phyloP scores from a whole-genome alignment of 2,888 invertebrate genomes.

The Metopia argyrocephala region DNA sequence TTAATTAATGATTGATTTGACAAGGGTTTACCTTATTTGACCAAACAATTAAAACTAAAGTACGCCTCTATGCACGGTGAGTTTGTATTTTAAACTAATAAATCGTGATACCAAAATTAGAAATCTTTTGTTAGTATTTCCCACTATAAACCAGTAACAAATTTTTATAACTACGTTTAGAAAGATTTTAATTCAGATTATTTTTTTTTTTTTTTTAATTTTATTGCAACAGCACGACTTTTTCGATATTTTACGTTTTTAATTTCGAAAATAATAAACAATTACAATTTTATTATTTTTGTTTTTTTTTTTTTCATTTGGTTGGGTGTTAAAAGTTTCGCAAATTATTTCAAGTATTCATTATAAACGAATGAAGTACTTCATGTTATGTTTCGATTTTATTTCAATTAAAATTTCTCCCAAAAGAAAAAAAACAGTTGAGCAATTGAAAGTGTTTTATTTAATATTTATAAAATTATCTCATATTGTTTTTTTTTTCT shows the following conservation, averaged over 20 bases:
- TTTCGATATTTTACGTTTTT: not conserved
- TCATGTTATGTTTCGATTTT: not conserved
- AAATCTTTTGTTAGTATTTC: no score
- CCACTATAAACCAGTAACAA: not conserved
- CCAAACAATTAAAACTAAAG: not conserved
- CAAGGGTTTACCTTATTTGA: not conserved
- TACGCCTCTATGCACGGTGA: not conserved
- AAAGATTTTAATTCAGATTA: no score
- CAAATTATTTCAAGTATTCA: conserved; percentile 2
- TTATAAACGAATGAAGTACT: not conserved
- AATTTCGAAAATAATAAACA: not conserved
- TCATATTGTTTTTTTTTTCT: not conserved
- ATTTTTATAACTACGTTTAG: not conserved
- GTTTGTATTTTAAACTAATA: no score
- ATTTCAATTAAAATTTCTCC: not conserved
- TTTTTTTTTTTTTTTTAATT: no score
- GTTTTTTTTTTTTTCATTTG: not conserved
- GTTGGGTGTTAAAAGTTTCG: not conserved
- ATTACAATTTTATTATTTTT: not conserved
- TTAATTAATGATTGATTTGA: conserved; percentile 23
- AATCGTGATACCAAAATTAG: conserved; percentile 14
- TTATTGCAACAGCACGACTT: conserved; percentile 1
- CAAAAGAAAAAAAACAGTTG: not conserved
- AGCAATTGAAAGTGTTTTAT: not conserved
- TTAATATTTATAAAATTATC: conserved; percentile 11